Base-by-base conservation (phyloP, 2,888 invertebrate species). In the Aporophyla lueneburgensis region DNA sequence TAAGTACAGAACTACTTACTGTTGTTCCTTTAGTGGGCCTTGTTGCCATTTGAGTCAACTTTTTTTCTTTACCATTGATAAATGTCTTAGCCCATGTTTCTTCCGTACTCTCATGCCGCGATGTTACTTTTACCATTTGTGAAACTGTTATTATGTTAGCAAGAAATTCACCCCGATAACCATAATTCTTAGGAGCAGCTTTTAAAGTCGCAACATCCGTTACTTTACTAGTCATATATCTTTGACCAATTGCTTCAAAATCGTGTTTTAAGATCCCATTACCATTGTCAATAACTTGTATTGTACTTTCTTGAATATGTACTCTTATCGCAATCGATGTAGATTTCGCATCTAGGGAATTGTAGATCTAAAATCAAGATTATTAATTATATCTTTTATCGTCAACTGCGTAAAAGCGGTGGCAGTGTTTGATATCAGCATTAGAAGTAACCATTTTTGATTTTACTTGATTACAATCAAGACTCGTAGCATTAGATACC, bases 281-380 rank as follows among this genome's bases (percentile, higher is more conserved):
- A 3, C 98, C 98, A 95, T 98, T 98, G 91, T 98, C 98, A 58
- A 98, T 96, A 10, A 98, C 97, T 97, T 98, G 98, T 84, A 98
- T 96, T 84, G 96, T 97, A 87, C 96, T 97, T 80, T 97, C 96
- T 74, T 94, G 91, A 46, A 97, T 93, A 91, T 98, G 95, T 43
- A 98, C 91, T 88, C 98, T 96, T 71, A 98, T 96, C 33, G 98
- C 98, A 75, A 98, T 97, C 43, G 97, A 97, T 27, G 97, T 97
- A 2, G 98, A 97, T 81, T 97, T 96, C 16, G 98, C 98, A 93
- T 98, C 98, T 80, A 98, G 91, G 46, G 98, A 97, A 93, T 98
- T 98, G 80, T 97, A 95, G 51, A 98, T 97, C 98, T 98, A 81
- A 71, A 92, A 92, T 71, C 56, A 78, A 43, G 62, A 83, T 84